These are phyloP conservation scores for Ceratina australensis DNA, from an alignment of 1,140 invertebrate genomes.

Conservation along the genomic window DNA sequence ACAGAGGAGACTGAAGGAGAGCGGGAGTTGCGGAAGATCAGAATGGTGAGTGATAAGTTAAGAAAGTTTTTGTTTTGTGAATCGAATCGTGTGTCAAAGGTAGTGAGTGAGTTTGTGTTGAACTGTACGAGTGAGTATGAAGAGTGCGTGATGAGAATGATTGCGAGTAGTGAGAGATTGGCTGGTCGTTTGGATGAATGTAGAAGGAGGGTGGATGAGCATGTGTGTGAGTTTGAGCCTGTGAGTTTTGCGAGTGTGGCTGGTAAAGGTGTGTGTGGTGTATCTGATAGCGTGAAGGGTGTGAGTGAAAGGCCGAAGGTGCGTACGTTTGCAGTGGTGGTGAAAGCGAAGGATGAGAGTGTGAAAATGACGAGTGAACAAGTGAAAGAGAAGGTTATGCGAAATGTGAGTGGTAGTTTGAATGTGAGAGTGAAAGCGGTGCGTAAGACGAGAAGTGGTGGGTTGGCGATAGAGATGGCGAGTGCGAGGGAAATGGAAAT, in stretches of 20 bases:
- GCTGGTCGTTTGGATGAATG: slow-evolving; percentile 12
- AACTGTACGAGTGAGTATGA: neutral
- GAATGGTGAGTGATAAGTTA: too few species aligned
- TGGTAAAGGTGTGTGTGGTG: neutral
- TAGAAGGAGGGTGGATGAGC: neutral
- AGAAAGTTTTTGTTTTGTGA: too few species aligned
- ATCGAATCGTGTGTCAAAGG: slow-evolving; percentile 21
- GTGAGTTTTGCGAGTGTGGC: neutral
- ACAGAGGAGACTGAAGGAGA: too few species aligned
- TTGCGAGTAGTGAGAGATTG: slow-evolving; percentile 5
- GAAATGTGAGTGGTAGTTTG: neutral
- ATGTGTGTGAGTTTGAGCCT: neutral
- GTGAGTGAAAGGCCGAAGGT: neutral
- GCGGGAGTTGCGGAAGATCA: too few species aligned
- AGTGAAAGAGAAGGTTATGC: slow-evolving; percentile 26
- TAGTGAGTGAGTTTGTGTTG: neutral
- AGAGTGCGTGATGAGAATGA: neutral
- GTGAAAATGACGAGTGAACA: slow-evolving; percentile 28
- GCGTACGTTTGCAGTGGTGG: too few species aligned
- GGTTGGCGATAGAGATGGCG: slow-evolving; percentile 12
- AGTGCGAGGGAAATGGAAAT: slow-evolving; percentile 16
- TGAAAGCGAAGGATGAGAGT: neutral
- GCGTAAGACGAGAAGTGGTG: neutral
- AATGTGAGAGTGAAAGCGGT: slow-evolving; percentile 29
- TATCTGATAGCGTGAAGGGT: neutral